Conservation (phyloP, 2,797 vertebrate species). For the Neosilurus mollespiculum region DNA sequence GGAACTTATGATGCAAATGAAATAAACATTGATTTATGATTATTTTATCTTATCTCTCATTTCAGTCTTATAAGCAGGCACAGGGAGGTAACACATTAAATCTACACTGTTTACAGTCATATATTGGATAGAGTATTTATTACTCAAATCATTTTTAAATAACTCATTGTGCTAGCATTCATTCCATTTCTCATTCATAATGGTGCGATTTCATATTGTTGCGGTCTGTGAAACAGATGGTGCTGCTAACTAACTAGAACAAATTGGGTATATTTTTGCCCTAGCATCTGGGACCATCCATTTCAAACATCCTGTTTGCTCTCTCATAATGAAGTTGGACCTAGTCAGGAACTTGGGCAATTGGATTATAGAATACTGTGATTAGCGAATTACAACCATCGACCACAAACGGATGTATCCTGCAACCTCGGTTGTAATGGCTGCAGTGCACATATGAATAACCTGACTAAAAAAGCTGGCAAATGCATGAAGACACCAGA, state of each 20-base stretch:
- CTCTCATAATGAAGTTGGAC: constrained; percentile 36
- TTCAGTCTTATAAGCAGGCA: constrained; percentile 29
- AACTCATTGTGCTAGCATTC: background rate
- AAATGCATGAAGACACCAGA: constrained; percentile 11
- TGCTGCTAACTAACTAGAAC: constrained; percentile 19
- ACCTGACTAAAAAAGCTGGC: constrained; percentile 20
- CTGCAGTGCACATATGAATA: constrained; percentile 9
- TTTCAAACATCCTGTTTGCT: constrained; percentile 35
- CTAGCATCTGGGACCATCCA: constrained; percentile 28
- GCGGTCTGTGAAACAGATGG: background rate
- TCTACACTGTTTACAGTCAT: background rate
- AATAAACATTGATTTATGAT: constrained; percentile 12
- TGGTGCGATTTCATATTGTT: background rate
- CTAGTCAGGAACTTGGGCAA: constrained; percentile 26
- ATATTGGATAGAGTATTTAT: background rate
- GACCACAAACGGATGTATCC: constrained; percentile 19
- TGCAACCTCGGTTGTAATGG: constrained; percentile 14
- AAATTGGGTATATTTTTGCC: constrained; percentile 21
- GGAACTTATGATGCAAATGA: constrained; percentile 20
- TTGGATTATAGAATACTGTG: constrained; percentile 32
- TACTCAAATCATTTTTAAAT: background rate
- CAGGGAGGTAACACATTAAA: constrained; percentile 30
- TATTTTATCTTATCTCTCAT: constrained; percentile 9
- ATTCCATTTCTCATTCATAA: constrained; percentile 6
- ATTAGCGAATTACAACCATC: constrained; percentile 36